These are phyloP conservation scores for Drosophila ficusphila DNA, from an alignment of 1,140 invertebrate genomes.

Conservation along the genomic window DNA sequence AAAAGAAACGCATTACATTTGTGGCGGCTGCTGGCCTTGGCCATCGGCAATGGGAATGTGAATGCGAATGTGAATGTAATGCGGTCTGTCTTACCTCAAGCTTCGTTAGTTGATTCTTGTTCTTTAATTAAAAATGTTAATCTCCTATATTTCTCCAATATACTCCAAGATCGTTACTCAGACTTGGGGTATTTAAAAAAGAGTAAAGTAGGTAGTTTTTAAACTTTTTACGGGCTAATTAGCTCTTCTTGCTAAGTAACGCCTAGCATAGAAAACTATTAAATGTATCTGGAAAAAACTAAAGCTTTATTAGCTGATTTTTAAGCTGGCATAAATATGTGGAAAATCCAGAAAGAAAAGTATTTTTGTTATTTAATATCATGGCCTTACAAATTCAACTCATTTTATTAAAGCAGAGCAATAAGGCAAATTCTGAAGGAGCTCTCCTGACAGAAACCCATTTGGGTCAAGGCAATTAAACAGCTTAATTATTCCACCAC, in stretches of 20 bases:
- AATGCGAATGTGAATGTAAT: too few relatives aligned
- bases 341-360: background rate
- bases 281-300: background rate
- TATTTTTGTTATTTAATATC: too few relatives aligned
- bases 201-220: background rate
- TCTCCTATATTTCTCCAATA: conserved; percentile 9
- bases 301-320: background rate
- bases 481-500: conserved; percentile 47
- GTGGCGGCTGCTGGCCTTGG: conserved; percentile 43
- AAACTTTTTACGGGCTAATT: background rate
- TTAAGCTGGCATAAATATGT: background rate
- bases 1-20: conserved; percentile 66
- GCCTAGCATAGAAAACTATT: background rate
- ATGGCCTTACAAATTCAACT: too few relatives aligned
- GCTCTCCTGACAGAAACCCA: conserved; percentile 23
- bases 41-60: background rate
- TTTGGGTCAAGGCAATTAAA: conserved; percentile 52
- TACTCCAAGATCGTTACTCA: background rate
- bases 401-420: background rate
- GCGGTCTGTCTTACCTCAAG: conserved; percentile 2
- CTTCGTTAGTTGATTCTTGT: conserved; percentile 35
- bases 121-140: conserved; percentile 73
- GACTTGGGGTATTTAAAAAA: background rate
- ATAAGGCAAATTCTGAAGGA: background rate
- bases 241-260: background rate